These are phyloP conservation scores for Caerostris darwini DNA, from an alignment of 1,140 invertebrate genomes.

Conservation along the genomic window DNA sequence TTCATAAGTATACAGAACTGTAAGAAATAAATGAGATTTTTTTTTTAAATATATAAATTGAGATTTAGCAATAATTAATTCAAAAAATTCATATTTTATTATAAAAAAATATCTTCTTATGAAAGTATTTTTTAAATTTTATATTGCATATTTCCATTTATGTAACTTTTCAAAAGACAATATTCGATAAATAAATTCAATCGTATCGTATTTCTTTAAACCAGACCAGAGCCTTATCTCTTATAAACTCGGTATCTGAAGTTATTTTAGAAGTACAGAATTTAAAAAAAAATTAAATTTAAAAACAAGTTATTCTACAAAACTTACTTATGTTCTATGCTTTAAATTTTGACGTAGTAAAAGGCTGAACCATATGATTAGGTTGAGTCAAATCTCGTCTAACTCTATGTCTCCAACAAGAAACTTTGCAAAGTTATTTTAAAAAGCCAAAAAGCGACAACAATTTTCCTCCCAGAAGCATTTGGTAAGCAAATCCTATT, in stretches of 20 bases:
- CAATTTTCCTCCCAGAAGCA: not conserved
- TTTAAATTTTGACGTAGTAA: too few relatives aligned
- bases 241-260: conserved; percentile 71
- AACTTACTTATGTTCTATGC: too few relatives aligned
- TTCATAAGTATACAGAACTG: too few relatives aligned
- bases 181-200: conserved; percentile 56
- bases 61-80: too few relatives aligned
- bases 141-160: too few relatives aligned
- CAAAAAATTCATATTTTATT: too few relatives aligned
- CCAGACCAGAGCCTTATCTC: conserved; percentile 52
- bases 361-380: too few relatives aligned
- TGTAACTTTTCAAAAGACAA: not conserved
- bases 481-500: conserved; percentile 58
- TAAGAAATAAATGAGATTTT: too few relatives aligned
- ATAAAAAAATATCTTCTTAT: too few relatives aligned
- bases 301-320: too few relatives aligned
- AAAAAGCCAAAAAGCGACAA: conserved; percentile 10
- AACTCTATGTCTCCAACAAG: not conserved
- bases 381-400: not conserved
- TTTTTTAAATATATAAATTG: too few relatives aligned
- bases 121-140: too few relatives aligned
- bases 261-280: conserved; percentile 63
- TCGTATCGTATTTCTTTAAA: conserved; percentile 54
- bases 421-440: not conserved
- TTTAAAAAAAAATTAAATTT: not conserved